Percentiles rank a stretch among this genome's conserved stretches.
These are phyloP conservation scores for Otocyon megalotis DNA, from an alignment of 2,113 vertebrate species.

Conservation along the genomic window DNA sequence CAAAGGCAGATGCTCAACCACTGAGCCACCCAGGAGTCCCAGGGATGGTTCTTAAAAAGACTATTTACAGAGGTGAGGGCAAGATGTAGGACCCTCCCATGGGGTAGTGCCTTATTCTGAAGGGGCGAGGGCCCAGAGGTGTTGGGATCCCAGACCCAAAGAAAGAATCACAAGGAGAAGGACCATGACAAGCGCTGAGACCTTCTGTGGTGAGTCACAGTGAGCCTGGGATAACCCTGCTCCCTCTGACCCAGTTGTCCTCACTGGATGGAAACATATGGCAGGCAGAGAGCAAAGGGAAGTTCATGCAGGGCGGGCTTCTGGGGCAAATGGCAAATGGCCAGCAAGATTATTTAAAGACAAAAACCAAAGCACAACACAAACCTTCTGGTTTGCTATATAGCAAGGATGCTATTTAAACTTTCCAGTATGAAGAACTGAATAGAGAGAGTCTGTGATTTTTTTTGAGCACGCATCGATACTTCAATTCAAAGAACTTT, in stretches of 20 bases:
- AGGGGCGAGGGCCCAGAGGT: neutral
- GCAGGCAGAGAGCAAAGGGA: neutral
- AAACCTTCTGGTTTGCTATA: neutral
- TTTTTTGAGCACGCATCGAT: neutral
- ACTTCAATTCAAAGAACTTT: neutral
- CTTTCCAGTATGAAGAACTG: neutral
- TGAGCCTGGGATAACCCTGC: fast-evolving
- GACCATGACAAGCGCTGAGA: fast-evolving
- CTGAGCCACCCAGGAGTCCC: too few relatives aligned
- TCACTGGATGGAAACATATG: neutral
- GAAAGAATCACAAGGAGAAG: neutral
- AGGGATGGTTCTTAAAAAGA: too few relatives aligned
- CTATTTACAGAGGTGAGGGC: neutral
- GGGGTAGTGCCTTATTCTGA: neutral
- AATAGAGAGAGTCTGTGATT: neutral
- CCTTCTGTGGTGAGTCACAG: neutral
- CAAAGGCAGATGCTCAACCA: too few relatives aligned
- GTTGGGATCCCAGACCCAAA: neutral
- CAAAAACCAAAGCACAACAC: neutral
- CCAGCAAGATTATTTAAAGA: neutral
- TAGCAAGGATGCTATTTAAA: neutral
- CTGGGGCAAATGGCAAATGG: neutral
- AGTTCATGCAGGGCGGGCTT: too few relatives aligned
- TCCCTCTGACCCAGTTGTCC: neutral
- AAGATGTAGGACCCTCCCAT: neutral